Evolutionary conservation across 2,797 vertebrate genomes (phyloP), one percentile per base, ranked within the genome.

Genomic region (Danio aesculapii): DNA sequence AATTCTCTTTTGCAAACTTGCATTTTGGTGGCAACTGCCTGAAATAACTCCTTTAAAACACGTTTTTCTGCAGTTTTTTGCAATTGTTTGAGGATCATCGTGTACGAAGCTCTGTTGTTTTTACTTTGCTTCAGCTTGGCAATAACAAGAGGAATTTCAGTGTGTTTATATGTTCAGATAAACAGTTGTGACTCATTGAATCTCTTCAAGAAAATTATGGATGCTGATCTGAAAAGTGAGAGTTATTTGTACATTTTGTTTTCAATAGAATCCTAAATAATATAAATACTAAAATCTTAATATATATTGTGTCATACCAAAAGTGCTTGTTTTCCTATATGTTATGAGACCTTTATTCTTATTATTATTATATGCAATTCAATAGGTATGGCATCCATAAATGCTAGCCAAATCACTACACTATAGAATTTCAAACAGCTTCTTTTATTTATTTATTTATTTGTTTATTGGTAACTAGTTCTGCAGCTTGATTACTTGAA

Each of bases 1-100:
- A 81, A 89, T 82, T 88, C 10, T 6, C 76, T 92, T 91, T 90
- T 59, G 84, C 86, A 90, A 91, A 88, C 82, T 86, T 70, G 61
- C 85, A 85, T 87, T 91, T 89, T 91, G 85, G 85, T 86, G 71
- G 73, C 67, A 83, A 10, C 74, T 81, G 85, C 88, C 87, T 81
- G 79, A 92, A 90, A 92, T 91, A 91, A 87, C 78, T 70, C 14
- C 9, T 77, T 72, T 61, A 43, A 70, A 61, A 43, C 21, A 43
- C 47, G 16, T 80, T 86, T 88, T 87, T 88, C 80, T 90, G 81
- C 84, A 74, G 64, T 86, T 87, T 88, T 46, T 30, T 30, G 6
- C 21, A 50, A 73, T 43, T 30, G 30, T 46, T 63, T 3, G 10
- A 79, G 72, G 21, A 44, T 87, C 79, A 87, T 87, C 81, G 8